Evolutionary conservation across 2,113 vertebrate species (phyloP).

Genomic region (Odobenus rosmarus): DNA sequence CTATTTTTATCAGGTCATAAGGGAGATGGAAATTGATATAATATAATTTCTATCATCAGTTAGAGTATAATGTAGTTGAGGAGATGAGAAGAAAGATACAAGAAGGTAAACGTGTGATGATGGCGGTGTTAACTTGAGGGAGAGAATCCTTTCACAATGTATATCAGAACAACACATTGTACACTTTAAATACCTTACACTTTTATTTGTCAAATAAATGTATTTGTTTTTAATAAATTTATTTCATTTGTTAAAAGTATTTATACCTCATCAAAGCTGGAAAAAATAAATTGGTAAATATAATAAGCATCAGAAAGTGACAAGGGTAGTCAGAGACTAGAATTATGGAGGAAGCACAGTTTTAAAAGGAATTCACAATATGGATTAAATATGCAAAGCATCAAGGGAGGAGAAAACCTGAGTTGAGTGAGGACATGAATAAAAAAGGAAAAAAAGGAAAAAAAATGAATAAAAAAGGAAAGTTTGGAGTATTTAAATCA

Average conservation of each 20-base stretch:
- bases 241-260: not conserved
- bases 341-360: not conserved
- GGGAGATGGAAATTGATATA: not conserved
- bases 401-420: not conserved
- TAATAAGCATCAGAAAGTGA: not conserved
- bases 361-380: not conserved
- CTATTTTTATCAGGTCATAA: not conserved
- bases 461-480: not conserved
- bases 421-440: not conserved
- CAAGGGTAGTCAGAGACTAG: not conserved
- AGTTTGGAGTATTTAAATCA: not conserved
- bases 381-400: not conserved
- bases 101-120: not conserved
- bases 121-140: not conserved
- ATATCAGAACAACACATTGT: not conserved
- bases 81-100: not conserved
- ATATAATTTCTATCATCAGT: not conserved
- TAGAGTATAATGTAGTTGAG: not conserved
- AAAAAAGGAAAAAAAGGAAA: not conserved
- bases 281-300: not conserved
- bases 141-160: not conserved
- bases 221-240: not conserved
- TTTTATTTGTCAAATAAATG: not conserved
- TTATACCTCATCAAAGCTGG: not conserved
- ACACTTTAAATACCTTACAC: not conserved